Conservation (phyloP, 2,888 invertebrate genomes). For the Drosophila suboccidentalis region DNA sequence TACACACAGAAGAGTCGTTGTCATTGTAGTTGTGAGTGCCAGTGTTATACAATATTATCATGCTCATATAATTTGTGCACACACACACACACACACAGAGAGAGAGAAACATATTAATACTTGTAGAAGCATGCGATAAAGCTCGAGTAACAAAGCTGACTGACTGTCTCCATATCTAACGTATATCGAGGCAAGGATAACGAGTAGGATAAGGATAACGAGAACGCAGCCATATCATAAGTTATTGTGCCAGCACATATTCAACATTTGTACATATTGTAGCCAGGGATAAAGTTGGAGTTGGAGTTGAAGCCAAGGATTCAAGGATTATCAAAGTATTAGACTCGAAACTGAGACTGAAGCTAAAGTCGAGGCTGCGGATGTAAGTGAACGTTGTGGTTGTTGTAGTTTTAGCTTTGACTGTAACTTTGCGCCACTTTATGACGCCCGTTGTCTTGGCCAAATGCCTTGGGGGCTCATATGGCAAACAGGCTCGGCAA, state of each 20-base stretch:
- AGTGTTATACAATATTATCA: constrained; percentile 70
- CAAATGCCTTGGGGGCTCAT: constrained; percentile 72
- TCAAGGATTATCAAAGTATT: constrained; percentile 79
- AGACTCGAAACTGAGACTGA: constrained; percentile 42
- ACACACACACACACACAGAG: constrained; percentile 27
- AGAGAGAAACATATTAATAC: constrained; percentile 35
- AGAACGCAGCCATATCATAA: constrained; percentile 67
- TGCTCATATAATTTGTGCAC: constrained; percentile 73
- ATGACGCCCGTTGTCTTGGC: constrained; percentile 63
- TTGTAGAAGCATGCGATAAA: constrained; percentile 60
- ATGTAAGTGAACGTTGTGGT: constrained; percentile 14
- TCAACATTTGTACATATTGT: constrained; percentile 37
- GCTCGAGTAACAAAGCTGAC: constrained; percentile 79
- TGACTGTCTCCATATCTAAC: constrained; percentile 46
- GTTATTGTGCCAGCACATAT: constrained; percentile 68
- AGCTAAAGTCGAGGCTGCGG: constrained; percentile 20
- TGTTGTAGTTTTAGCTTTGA: constrained; percentile 48
- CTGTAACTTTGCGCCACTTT: constrained; percentile 79
- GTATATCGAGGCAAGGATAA: constrained; percentile 36
- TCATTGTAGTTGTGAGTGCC: constrained; percentile 26
- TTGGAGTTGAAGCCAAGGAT: constrained; percentile 43
- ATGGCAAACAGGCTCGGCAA: constrained; percentile 50
- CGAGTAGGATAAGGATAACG: constrained; percentile 38
- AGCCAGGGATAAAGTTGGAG: constrained; percentile 5
- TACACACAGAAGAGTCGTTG: constrained; percentile 5